phyloP scores from a whole-genome alignment of 2,888 invertebrate genomes.

The Drosophila paranaensis region DNA sequence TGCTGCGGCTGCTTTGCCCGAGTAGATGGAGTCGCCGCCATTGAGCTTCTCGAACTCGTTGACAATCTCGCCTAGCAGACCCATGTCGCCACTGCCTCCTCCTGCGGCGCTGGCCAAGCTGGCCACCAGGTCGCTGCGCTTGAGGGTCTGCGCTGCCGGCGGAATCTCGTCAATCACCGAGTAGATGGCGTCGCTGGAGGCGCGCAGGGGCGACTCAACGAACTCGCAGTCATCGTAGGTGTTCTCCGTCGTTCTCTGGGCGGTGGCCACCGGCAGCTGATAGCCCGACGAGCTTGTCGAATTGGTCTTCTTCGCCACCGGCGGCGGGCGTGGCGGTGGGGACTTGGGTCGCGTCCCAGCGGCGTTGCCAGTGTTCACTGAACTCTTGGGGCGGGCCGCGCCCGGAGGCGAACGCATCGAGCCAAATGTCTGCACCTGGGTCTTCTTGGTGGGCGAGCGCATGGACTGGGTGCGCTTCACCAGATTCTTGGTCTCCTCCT shows the following conservation, averaged over 20 bases:
- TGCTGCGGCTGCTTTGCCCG: slow-evolving; percentile 85
- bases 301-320: slow-evolving; percentile 83
- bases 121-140: slow-evolving; percentile 84
- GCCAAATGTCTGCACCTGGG: slow-evolving; percentile 91
- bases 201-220: slow-evolving; percentile 86
- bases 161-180: slow-evolving; percentile 94
- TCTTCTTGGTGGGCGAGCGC: slow-evolving; percentile 87
- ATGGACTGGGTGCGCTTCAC: slow-evolving; percentile 93
- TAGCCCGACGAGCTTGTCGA: slow-evolving; percentile 87
- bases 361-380: slow-evolving; percentile 82
- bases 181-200: slow-evolving; percentile 92
- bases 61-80: slow-evolving; percentile 93
- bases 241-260: slow-evolving; percentile 81
- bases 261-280: slow-evolving; percentile 86
- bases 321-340: slow-evolving; percentile 89
- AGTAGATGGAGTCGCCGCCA: slow-evolving; percentile 94
- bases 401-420: slow-evolving; percentile 91
- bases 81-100: slow-evolving; percentile 87
- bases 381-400: slow-evolving; percentile 89
- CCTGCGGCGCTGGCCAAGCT: slow-evolving; percentile 71
- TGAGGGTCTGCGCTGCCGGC: slow-evolving; percentile 83
- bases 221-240: slow-evolving; percentile 93
- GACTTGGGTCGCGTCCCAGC: slow-evolving; percentile 88
- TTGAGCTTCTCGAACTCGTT: slow-evolving; percentile 94
- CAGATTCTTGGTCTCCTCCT: slow-evolving; percentile 85